Evolutionary conservation across 2,888 invertebrate species (phyloP).

Genomic region (Tachina grossa): DNA sequence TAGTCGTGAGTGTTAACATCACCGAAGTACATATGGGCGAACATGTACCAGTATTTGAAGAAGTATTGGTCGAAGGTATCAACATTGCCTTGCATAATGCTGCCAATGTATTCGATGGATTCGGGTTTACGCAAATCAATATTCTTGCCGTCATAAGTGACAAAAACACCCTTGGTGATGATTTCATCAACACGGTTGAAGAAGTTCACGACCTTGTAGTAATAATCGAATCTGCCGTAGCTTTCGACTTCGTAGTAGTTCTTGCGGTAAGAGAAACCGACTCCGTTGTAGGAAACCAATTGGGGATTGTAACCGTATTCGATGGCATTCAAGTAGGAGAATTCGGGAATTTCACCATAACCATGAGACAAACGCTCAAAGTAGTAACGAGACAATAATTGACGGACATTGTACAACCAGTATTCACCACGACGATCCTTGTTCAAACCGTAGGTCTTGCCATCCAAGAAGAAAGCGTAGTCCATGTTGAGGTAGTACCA

Average conservation of each 20-base stretch:
- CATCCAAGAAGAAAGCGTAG: conserved; percentile 86
- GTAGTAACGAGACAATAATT: conserved; percentile 88
- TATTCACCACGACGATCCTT: conserved; percentile 86
- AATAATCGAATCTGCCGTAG: conserved; percentile 77
- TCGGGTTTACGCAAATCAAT: conserved; percentile 77
- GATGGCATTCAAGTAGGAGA: conserved; percentile 84
- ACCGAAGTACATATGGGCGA: conserved; percentile 69
- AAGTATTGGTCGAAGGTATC: conserved; percentile 76
- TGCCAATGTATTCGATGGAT: conserved; percentile 84
- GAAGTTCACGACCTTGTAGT: conserved; percentile 63
- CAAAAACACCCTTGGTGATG: conserved; percentile 83
- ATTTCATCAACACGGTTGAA: conserved; percentile 83
- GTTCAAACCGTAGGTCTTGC: conserved; percentile 83
- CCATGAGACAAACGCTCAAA: conserved; percentile 88
- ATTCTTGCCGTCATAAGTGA: conserved; percentile 72
- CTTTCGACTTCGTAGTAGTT: conserved; percentile 84
- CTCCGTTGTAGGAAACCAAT: conserved; percentile 85
- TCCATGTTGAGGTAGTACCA: conserved; percentile 85
- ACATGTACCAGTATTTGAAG: conserved; percentile 73
- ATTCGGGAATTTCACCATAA: conserved; percentile 85
- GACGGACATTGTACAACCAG: conserved; percentile 86
- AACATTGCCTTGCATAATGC: conserved; percentile 84
- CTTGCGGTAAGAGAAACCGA: conserved; percentile 86
- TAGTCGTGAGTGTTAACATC: conserved; percentile 72
- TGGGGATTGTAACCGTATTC: conserved; percentile 86